Evolutionary conservation across 2,113 vertebrate species (phyloP), one percentile per base, ranked within the genome.

Genomic region (mouse (Mus musculus)): DNA sequence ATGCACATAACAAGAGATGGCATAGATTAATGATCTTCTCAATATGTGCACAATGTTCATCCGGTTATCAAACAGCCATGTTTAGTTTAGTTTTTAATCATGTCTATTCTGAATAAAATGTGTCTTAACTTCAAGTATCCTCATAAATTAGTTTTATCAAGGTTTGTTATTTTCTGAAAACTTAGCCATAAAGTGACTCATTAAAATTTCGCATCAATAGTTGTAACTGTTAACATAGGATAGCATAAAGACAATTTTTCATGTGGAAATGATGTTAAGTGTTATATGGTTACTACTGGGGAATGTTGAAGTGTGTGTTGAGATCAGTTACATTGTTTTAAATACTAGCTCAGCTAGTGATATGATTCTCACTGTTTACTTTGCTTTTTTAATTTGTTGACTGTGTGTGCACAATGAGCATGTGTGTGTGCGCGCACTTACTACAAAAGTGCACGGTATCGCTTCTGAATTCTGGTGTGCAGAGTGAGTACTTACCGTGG

Each of bases 111-210:
- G 33, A 72, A 87, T 78, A 89, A 91, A 95, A 77, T 73, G 3
- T 89, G 16, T 20, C 30, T 59, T 95, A 39, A 78, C 77, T 94
- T 39, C 67, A 94, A 63, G 59, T 49, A 88, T 93, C 2, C 24
- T 89, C 65, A 69, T 49, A 39, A 90, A 89, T 95, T 95, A 93
- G 90, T 95, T 96, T 88, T 95, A 89, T 95, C 77, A 90, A 89
- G 33, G 91, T 94, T 42, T 93, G 33, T 67, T 93, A 84, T 3
- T 84, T 96, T 96, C 26, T 13, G 20, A 1, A 93, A 90, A 28
- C 52, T 11, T 36, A 54, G 86, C 16, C 30, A 77, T 76, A 75
- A 78, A 88, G 30, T 33, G 7, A 33, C 61, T 88, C 93, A 87
- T 86, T 81, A 33, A 85, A 65, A 46, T 0, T 52, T 88, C 14